phyloP scores from a whole-genome alignment of 2,113 vertebrate species.

The Thermophis baileyi region DNA sequence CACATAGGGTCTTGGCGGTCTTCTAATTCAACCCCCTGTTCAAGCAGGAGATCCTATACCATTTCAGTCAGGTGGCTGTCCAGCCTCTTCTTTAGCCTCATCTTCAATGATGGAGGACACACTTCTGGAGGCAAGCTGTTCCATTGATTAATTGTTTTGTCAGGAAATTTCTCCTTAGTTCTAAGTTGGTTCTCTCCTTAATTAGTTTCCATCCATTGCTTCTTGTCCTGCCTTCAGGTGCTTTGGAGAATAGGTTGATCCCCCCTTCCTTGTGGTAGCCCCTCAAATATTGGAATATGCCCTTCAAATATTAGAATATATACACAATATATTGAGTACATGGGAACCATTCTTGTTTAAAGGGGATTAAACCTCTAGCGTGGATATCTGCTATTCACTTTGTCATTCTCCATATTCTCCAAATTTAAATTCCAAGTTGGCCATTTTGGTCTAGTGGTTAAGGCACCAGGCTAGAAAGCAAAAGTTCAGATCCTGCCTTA shows the following conservation, averaged over 20 bases:
- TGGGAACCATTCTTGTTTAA: background rate
- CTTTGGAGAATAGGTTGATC: background rate
- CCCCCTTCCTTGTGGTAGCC: background rate
- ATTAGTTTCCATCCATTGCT: background rate
- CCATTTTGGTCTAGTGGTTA: background rate
- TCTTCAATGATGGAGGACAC: background rate
- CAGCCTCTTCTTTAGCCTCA: background rate
- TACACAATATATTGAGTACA: background rate
- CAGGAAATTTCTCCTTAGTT: background rate
- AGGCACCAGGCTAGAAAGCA: background rate
- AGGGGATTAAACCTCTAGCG: background rate
- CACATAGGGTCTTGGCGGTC: background rate
- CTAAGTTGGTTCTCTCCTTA: background rate
- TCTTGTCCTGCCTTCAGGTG: background rate
- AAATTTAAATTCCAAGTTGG: background rate
- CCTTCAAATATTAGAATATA: background rate
- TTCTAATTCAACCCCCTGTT: background rate
- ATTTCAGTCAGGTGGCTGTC: background rate
- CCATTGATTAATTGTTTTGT: background rate
- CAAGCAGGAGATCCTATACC: background rate
- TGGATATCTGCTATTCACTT: background rate
- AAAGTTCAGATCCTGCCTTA: background rate
- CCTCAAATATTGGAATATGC: background rate
- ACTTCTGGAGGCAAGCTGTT: background rate
- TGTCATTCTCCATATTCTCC: background rate